Conservation (phyloP, 92 coral and sea anemone genomes). For the Zoanthus sociatus region DNA sequence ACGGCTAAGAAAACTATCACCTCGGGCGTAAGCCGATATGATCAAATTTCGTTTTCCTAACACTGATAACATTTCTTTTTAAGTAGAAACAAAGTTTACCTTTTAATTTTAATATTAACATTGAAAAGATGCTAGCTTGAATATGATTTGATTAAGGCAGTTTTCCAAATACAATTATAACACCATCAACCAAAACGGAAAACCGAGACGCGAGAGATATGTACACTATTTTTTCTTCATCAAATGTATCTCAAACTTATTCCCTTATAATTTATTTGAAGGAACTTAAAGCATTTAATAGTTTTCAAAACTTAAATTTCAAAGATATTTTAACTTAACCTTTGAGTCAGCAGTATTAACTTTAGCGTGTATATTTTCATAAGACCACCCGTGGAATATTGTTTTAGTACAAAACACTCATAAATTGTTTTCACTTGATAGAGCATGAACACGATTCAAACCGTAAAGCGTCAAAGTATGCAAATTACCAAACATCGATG, state of each 20-base stretch:
- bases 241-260: neutral
- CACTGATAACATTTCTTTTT: neutral
- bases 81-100: conserved; percentile 5
- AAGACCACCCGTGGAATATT: conserved; percentile 19
- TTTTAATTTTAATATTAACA: neutral
- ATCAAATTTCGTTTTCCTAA: neutral
- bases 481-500: neutral
- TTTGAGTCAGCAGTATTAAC: too few relatives aligned
- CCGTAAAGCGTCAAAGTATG: neutral
- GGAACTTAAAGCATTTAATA: neutral
- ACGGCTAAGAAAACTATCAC: neutral
- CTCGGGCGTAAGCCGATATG: neutral
- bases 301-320: neutral
- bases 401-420: neutral
- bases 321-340: too few relatives aligned
- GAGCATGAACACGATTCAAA: neutral
- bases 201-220: too few relatives aligned
- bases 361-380: neutral
- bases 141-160: neutral
- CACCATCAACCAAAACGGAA: too few relatives aligned
- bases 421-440: conserved; percentile 7
- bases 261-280: neutral
- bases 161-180: neutral
- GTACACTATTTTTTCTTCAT: neutral
- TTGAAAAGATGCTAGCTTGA: neutral